These are phyloP conservation scores for Mola mola DNA, from an alignment of 2,113 vertebrate species.

Conservation along the genomic window DNA sequence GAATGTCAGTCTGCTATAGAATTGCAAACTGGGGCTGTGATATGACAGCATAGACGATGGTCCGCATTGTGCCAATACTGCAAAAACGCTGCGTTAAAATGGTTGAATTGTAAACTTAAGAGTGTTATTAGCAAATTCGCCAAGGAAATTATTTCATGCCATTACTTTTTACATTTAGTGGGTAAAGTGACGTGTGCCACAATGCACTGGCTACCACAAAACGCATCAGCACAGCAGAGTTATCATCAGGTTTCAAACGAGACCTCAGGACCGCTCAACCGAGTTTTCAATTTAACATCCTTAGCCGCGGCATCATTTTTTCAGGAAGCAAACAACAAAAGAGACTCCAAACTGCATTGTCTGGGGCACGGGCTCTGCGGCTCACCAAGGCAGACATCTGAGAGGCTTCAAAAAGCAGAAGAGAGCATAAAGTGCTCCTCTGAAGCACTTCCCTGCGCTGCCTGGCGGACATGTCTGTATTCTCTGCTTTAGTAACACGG, in stretches of 20 bases:
- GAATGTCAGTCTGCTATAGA: too few relatives aligned
- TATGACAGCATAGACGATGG: too few relatives aligned
- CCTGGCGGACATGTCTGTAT: constrained; percentile 44
- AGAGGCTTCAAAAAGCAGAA: constrained; percentile 59
- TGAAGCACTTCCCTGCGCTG: constrained; percentile 37
- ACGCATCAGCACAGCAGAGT: constrained; percentile 12
- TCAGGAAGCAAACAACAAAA: constrained; percentile 70
- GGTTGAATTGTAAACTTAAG: too few relatives aligned
- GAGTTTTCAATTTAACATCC: constrained; percentile 54
- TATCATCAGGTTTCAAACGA: constrained; percentile 11
- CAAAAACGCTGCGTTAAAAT: too few relatives aligned
- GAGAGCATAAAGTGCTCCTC: constrained; percentile 61
- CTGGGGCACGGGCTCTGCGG: constrained; percentile 25
- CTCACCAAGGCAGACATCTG: constrained; percentile 54
- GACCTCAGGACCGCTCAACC: constrained; percentile 43
- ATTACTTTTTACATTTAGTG: constrained; percentile 4
- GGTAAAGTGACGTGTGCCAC: constrained; percentile 19
- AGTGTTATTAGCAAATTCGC: too few relatives aligned
- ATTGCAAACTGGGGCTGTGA: too few relatives aligned
- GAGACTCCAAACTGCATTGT: constrained; percentile 55
- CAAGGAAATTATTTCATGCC: too few relatives aligned
- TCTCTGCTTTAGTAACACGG: constrained; percentile 64
- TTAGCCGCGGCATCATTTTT: constrained; percentile 53
- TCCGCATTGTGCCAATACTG: too few relatives aligned
- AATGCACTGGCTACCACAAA: constrained; percentile 17